phyloP scores from a whole-genome alignment of 1,140 invertebrate genomes.

The Cephus cinctus region DNA sequence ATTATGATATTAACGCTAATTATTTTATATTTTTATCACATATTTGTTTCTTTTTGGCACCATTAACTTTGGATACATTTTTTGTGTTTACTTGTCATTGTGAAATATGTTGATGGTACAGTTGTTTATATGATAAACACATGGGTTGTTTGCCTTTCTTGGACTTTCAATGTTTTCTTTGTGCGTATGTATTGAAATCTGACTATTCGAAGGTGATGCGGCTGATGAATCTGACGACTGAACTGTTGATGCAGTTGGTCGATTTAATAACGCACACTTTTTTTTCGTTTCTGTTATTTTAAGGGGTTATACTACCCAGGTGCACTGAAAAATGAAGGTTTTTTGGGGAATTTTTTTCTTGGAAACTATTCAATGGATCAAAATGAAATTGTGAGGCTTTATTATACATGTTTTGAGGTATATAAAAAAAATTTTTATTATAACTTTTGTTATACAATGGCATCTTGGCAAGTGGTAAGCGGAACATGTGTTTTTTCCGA shows the following conservation, averaged over 20 bases:
- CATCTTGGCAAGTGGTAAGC: too few species aligned
- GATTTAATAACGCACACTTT: not conserved
- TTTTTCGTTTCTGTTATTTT: not conserved
- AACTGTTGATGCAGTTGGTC: slow-evolving; percentile 3
- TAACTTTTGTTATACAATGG: too few species aligned
- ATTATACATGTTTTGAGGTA: too few species aligned
- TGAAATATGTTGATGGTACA: not conserved
- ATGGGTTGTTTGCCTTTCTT: not conserved
- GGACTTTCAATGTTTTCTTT: not conserved
- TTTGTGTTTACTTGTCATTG: not conserved
- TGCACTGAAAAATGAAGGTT: too few species aligned
- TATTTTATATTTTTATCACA: slow-evolving; percentile 2
- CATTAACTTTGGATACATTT: not conserved
- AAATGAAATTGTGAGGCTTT: too few species aligned
- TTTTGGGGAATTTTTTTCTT: too few species aligned
- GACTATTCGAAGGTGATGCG: not conserved
- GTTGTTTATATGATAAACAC: slow-evolving; percentile 3
- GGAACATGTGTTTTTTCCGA: too few species aligned
- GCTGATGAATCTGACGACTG: not conserved
- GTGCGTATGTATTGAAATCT: slow-evolving; percentile 1
- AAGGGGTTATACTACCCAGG: too few species aligned
- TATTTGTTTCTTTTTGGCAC: not conserved
- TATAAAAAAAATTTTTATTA: too few species aligned
- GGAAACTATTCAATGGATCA: too few species aligned
- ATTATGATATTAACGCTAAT: not conserved